Percentiles rank a stretch among this genome's conserved stretches.
phyloP scores from a whole-genome alignment of 2,797 vertebrate genomes.

The Anabas testudineus region DNA sequence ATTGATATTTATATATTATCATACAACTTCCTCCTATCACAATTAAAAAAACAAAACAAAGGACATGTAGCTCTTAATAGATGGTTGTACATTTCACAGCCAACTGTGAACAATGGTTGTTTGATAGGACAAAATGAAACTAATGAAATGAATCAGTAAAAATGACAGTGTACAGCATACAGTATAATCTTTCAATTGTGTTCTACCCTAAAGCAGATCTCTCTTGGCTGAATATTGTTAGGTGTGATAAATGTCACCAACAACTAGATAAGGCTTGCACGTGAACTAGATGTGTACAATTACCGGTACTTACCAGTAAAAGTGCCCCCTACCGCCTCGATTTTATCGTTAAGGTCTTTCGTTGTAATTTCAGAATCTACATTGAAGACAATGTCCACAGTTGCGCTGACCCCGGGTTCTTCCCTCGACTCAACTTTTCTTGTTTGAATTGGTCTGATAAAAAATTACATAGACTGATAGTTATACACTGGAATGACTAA shows the following conservation, averaged over 20 bases:
- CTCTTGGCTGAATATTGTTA: not conserved
- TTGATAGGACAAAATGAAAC: not conserved
- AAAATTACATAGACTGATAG: not conserved
- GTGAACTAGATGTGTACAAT: not conserved
- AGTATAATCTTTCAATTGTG: not conserved
- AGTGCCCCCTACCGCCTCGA: too few relatives aligned
- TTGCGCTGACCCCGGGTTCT: accelerated
- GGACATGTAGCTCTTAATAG: too few relatives aligned
- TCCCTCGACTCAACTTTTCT: accelerated
- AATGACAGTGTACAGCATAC: not conserved
- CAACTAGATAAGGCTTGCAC: not conserved
- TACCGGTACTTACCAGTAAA: not conserved
- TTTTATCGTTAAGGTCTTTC: accelerated
- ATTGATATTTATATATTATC: too few relatives aligned
- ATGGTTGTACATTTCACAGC: not conserved
- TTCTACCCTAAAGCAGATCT: not conserved
- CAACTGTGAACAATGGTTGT: too few relatives aligned
- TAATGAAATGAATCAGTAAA: not conserved
- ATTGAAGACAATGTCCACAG: slow-evolving; percentile 51
- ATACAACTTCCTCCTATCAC: too few relatives aligned
- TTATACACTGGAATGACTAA: not conserved
- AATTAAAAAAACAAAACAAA: too few relatives aligned
- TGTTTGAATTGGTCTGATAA: accelerated
- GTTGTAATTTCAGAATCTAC: accelerated
- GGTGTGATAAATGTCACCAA: not conserved